Percentiles rank a stretch among this genome's conserved stretches.
Evolutionary conservation across 2,113 vertebrate genomes (phyloP).

Genomic region (Dendropsophus ebraccatus): DNA sequence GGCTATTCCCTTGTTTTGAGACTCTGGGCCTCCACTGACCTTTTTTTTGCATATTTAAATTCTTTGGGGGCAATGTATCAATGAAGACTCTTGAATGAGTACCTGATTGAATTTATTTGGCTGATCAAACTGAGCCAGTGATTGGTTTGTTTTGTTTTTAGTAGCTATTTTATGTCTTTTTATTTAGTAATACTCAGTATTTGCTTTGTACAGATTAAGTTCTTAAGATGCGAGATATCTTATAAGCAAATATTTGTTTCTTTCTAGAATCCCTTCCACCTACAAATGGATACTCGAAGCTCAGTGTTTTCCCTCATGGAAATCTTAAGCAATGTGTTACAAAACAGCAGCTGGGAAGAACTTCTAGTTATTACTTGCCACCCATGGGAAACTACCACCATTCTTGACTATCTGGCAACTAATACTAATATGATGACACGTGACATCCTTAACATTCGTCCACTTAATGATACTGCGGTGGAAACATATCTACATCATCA

Average conservation of each 20-base stretch:
- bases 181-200: background rate
- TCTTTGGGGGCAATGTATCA: too few species aligned
- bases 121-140: too few species aligned
- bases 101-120: too few species aligned
- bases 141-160: too few species aligned
- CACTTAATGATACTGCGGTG: slow-evolving; percentile 63
- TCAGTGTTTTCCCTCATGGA: slow-evolving; percentile 78
- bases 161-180: background rate
- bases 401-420: slow-evolving; percentile 65
- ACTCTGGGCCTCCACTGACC: too few species aligned
- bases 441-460: slow-evolving; percentile 79
- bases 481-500: slow-evolving; percentile 71
- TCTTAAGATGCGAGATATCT: background rate
- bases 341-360: slow-evolving; percentile 77
- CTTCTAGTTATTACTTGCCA: slow-evolving; percentile 79
- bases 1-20: too few species aligned
- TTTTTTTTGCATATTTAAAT: too few species aligned
- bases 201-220: background rate
- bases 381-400: slow-evolving; percentile 75
- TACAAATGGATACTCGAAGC: slow-evolving; percentile 81
- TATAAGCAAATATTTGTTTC: background rate
- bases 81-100: too few species aligned
- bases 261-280: slow-evolving; percentile 85
- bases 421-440: slow-evolving; percentile 69
- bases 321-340: slow-evolving; percentile 76